A percentile compares a stretch with the other conserved stretches of the same genome.
Evolutionary conservation across 2,797 vertebrate genomes (phyloP).

Genomic region (Apogon talboti): DNA sequence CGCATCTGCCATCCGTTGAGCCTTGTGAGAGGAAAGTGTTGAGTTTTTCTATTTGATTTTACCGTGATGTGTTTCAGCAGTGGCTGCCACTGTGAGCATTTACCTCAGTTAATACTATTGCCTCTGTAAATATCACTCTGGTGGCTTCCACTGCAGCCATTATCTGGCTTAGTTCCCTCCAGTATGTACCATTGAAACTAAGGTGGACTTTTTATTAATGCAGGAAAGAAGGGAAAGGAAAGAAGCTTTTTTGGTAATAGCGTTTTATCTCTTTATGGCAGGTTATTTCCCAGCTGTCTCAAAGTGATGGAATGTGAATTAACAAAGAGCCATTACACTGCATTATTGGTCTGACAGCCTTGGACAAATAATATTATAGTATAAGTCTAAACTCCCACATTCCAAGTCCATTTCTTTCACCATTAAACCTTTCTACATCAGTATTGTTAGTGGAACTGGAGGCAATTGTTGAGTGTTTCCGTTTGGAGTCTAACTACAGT

Average conservation of each 20-base stretch:
- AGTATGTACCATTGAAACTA: neutral
- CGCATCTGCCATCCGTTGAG: neutral
- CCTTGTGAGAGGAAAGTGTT: neutral
- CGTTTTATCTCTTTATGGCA: slow-evolving; percentile 19
- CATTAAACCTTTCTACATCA: slow-evolving; percentile 7
- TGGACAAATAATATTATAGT: slow-evolving; percentile 14
- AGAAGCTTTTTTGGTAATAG: slow-evolving; percentile 11
- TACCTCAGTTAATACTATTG: neutral
- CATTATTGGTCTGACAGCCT: slow-evolving; percentile 27
- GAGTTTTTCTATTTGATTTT: slow-evolving; percentile 1
- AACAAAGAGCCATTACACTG: slow-evolving; percentile 27
- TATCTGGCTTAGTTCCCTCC: neutral
- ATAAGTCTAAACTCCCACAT: neutral
- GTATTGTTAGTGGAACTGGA: slow-evolving; percentile 2
- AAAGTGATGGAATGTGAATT: slow-evolving; percentile 23
- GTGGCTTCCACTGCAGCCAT: neutral
- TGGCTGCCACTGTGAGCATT: neutral
- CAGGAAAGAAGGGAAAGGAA: neutral
- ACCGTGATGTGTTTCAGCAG: neutral
- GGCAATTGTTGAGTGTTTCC: slow-evolving; percentile 19
- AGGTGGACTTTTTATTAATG: slow-evolving; percentile 21
- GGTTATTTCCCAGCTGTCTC: slow-evolving; percentile 48
- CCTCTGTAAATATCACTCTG: slow-evolving; percentile 15
- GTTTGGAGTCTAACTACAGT: neutral
- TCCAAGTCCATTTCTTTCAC: neutral